Conservation (phyloP, 2,888 invertebrate species). For the Philaethria dido region DNA sequence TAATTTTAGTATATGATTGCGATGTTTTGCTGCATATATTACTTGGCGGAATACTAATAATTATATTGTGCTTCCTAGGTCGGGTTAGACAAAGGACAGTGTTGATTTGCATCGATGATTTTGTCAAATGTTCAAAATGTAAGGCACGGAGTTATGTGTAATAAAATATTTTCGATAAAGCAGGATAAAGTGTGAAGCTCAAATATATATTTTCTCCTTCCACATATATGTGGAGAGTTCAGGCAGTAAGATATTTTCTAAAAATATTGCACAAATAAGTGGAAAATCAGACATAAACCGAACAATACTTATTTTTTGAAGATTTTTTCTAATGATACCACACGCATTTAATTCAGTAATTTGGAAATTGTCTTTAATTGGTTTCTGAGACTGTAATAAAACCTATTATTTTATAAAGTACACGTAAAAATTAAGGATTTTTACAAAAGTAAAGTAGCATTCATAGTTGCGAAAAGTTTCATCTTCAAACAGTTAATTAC, state of each 20-base stretch:
- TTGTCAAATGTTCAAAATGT: not conserved
- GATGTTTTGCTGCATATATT: too few relatives aligned
- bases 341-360: too few relatives aligned
- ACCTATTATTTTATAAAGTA: not conserved
- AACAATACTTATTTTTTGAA: not conserved
- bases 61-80: not conserved
- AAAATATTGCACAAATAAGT: too few relatives aligned
- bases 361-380: too few relatives aligned
- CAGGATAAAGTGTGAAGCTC: too few relatives aligned
- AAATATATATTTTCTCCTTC: too few relatives aligned
- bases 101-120: not conserved
- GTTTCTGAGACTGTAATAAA: too few relatives aligned
- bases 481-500: conserved; percentile 13
- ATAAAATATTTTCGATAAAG: too few relatives aligned
- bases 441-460: not conserved
- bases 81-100: not conserved
- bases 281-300: not conserved
- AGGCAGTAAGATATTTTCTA: too few relatives aligned
- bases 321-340: too few relatives aligned
- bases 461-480: not conserved
- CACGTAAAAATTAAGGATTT: not conserved
- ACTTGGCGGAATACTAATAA: not conserved
- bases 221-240: too few relatives aligned
- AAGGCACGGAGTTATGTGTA: not conserved
- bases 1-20: not conserved